Evolutionary conservation across 2,113 vertebrate species (phyloP).

Genomic region (Oncorhynchus kisutch): DNA sequence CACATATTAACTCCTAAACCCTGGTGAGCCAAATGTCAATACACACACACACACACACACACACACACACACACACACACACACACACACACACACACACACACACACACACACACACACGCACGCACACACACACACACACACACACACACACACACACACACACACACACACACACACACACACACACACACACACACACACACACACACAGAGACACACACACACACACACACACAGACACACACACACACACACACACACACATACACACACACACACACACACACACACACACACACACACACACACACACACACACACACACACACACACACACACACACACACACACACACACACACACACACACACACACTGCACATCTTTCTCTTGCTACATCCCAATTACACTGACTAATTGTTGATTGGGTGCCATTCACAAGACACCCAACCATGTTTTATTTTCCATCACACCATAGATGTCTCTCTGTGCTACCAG

Average conservation of each 20-base stretch:
- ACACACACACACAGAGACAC: too few relatives aligned
- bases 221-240: not conserved
- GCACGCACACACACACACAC: too few relatives aligned
- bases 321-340: not conserved
- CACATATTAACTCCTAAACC: too few relatives aligned
- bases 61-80: constrained; percentile 6
- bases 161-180: too few relatives aligned
- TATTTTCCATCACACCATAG: constrained; percentile 14
- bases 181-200: too few relatives aligned
- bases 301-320: not conserved
- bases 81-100: not conserved
- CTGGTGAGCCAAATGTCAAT: too few relatives aligned
- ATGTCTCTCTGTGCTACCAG: constrained; percentile 8
- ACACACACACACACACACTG: too few relatives aligned
- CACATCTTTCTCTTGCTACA: not conserved
- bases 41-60: not conserved
- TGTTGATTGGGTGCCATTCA: too few relatives aligned
- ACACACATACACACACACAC: not conserved
- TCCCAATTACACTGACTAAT: not conserved
- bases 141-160: not conserved
- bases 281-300: too few relatives aligned
- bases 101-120: too few relatives aligned
- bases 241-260: constrained; percentile 12
- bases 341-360: too few relatives aligned
- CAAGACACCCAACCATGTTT: constrained; percentile 11